Conservation (phyloP, 2,888 invertebrate genomes). For the Polydesmus complanatus region DNA sequence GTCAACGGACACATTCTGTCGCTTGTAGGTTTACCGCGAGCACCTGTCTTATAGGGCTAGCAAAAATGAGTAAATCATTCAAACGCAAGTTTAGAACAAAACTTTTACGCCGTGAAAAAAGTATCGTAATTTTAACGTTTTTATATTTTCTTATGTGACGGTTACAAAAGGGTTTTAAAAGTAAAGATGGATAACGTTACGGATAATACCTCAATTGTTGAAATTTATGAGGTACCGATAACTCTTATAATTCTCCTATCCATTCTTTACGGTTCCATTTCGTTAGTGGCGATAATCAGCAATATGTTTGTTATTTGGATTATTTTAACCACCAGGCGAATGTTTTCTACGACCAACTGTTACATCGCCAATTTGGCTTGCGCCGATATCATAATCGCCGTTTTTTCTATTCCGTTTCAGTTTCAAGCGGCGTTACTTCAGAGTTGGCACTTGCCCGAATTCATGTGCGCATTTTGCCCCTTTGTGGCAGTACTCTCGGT, state of each 20-base stretch:
- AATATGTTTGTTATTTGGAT: slow-evolving; percentile 77
- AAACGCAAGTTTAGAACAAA: too few relatives aligned
- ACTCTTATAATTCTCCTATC: slow-evolving; percentile 58
- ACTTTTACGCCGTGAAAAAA: too few relatives aligned
- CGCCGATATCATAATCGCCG: slow-evolving; percentile 71
- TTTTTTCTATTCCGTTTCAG: slow-evolving; percentile 76
- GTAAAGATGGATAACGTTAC: too few relatives aligned
- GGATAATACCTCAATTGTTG: too few relatives aligned
- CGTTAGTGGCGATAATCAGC: slow-evolving; percentile 63
- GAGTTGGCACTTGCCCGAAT: slow-evolving; percentile 67
- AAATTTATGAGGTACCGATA: slow-evolving; percentile 52
- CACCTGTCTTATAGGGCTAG: too few relatives aligned
- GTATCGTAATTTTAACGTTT: too few relatives aligned
- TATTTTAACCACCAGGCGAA: slow-evolving; percentile 53
- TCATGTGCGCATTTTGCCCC: slow-evolving; percentile 78
- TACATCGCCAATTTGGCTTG: slow-evolving; percentile 65
- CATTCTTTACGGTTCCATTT: slow-evolving; percentile 65
- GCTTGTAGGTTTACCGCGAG: too few relatives aligned
- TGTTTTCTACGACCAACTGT: slow-evolving; percentile 70
- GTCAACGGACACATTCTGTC: too few relatives aligned
- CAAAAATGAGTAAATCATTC: too few relatives aligned
- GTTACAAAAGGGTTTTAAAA: too few relatives aligned
- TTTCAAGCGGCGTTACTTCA: slow-evolving; percentile 78
- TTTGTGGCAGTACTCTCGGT: slow-evolving; percentile 74
- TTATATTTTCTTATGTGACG: too few relatives aligned